Base-by-base conservation (phyloP, 1,140 invertebrate genomes). In the Helicoverpa armigera region DNA sequence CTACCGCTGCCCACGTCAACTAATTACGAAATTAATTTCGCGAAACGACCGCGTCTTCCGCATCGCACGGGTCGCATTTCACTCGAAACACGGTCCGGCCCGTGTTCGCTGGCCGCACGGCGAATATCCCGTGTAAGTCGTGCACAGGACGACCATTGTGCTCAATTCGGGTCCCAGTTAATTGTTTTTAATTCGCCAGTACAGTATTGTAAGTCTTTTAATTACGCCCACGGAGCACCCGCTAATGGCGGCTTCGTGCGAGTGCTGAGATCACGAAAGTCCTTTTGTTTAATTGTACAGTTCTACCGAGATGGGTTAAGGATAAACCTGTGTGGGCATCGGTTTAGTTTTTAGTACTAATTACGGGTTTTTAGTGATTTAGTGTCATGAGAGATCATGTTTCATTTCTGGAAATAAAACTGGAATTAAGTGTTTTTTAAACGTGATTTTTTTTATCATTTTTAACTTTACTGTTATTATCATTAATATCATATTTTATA, bases 151-250 rank as follows among this genome's bases (percentile, higher is more conserved):
- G 86, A 82, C 89, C 90, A 93, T 93, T 92, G 91, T 92, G 87
- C 89, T 90, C 90, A 90, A 89, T 92, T 92, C 90, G 88, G 90
- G 84, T 84, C 70, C 85, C 79, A 88, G 89, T 93, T 93, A 92
- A 93, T 93, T 92, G 91, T 93, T 93, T 93, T 93, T 93, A 93
- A 92, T 93, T 93, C 91, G 85, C 87, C 86, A 85, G 83, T 86
- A 82, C 87, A 87, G 90, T 90, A 90, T 89, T 91, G 90, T 91
- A 91, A 83, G 86, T 92, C 88, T 93, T 86, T 92, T 93, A 93
- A 93, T 93, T 93, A 93, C 92, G 90, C 89, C 90, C 88, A 92
- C 91, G 86, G 84, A 10, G 14, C 78, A 80, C 69, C 35, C 80
- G 89, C 87, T 92, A 92, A 92, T 92, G 89, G 91, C 85, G 80